These are phyloP conservation scores for Cercopithecus mona DNA, from an alignment of 2,113 vertebrate species.

Conservation along the genomic window DNA sequence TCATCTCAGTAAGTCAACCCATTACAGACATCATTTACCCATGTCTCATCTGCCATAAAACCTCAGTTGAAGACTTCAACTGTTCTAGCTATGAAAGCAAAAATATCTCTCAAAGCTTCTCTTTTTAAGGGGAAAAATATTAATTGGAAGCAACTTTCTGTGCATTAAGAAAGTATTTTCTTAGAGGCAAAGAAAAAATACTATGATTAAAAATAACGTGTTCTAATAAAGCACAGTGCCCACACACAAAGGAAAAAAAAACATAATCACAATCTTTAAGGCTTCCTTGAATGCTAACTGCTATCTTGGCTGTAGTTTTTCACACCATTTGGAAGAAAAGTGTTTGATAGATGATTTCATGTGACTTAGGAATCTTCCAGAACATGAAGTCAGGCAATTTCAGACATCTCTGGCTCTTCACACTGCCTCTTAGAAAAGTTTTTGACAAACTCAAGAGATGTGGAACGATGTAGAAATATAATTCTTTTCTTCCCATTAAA, in stretches of 20 bases:
- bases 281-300: conserved; percentile 39
- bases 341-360: conserved; percentile 28
- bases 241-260: conserved; percentile 44
- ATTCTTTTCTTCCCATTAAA: conserved; percentile 65
- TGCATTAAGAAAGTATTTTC: conserved; percentile 65
- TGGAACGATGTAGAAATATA: conserved; percentile 36
- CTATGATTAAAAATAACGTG: conserved; percentile 57
- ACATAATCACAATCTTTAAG: conserved; percentile 39
- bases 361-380: conserved; percentile 17
- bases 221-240: conserved; percentile 65
- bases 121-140: not conserved
- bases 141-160: conserved; percentile 68
- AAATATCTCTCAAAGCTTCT: conserved; percentile 18
- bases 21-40: conserved; percentile 1
- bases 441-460: conserved; percentile 59
- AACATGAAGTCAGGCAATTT: conserved; percentile 10
- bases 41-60: not conserved
- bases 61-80: conserved; percentile 23
- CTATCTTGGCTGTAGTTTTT: not conserved
- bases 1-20: conserved; percentile 10
- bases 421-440: conserved; percentile 30
- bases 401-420: conserved; percentile 56
- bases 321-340: conserved; percentile 36
- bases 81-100: conserved; percentile 64
- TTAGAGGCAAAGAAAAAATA: conserved; percentile 55